Evolutionary conservation across 2,797 vertebrate species (phyloP).

Genomic region (Thamnophis elegans): DNA sequence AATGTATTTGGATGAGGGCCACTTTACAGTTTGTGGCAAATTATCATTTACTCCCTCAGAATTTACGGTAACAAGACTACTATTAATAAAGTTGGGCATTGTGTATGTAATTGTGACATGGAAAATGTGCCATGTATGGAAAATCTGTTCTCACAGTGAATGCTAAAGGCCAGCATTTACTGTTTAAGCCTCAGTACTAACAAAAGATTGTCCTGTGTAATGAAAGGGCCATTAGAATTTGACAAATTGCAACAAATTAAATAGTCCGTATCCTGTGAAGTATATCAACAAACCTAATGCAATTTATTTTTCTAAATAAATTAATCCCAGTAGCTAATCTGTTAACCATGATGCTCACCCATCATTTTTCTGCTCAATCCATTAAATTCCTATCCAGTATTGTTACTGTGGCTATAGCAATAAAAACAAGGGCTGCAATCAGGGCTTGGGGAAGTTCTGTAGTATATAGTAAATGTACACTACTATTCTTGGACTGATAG

Average conservation of each 20-base stretch:
- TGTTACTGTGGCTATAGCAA: not conserved
- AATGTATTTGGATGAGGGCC: constrained; percentile 50
- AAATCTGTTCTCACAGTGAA: constrained; percentile 50
- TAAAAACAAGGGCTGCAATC: not conserved
- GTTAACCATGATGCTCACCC: not conserved
- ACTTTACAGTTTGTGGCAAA: constrained; percentile 53
- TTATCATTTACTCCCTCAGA: constrained; percentile 52
- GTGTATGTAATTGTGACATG: constrained; percentile 32
- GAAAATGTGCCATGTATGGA: constrained; percentile 6
- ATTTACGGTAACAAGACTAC: constrained; percentile 51
- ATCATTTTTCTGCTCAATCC: constrained; percentile 16
- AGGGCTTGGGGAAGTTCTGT: not conserved
- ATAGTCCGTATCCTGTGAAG: not conserved
- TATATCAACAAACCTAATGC: not conserved
- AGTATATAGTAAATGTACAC: not conserved
- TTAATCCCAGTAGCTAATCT: constrained; percentile 1
- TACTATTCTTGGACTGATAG: not conserved
- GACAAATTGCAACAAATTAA: constrained; percentile 9
- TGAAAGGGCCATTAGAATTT: constrained; percentile 4
- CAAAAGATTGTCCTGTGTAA: accelerated
- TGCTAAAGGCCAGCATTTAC: constrained; percentile 42
- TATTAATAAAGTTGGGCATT: constrained; percentile 47
- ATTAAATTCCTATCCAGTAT: not conserved
- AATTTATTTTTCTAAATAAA: constrained; percentile 37
- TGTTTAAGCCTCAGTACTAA: constrained; percentile 25